phyloP scores from a whole-genome alignment of 1,140 invertebrate genomes.

The Penaeus vannamei region DNA sequence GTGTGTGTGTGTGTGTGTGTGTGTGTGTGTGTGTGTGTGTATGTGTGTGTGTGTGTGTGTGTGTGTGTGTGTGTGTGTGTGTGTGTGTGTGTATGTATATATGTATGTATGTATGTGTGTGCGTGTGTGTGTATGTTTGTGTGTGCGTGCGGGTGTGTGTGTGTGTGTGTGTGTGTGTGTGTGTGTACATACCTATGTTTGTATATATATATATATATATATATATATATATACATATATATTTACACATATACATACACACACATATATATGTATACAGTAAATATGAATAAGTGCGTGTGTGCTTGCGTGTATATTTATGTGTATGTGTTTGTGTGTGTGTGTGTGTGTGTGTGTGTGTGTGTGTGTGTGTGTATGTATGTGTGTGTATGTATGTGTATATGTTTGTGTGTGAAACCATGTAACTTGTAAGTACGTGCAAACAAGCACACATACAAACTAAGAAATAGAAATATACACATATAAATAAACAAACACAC shows the following conservation, averaged over 20 bases:
- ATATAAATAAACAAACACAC: no score
- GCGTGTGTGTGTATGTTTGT: background rate
- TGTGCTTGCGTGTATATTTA: no score
- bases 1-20: no score
- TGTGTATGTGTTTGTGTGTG: no score
- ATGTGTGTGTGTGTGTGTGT: background rate
- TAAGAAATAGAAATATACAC: background rate
- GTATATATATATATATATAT: background rate
- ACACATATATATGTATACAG: background rate
- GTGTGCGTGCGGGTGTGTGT: background rate
- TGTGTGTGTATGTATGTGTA: no score
- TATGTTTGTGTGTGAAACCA: no score
- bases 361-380: no score
- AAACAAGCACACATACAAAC: background rate
- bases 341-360: no score
- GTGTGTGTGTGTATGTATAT: background rate
- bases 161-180: background rate
- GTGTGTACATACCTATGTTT: background rate
- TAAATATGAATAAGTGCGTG: no score
- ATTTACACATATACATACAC: background rate
- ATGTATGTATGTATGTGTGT: background rate
- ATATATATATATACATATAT: background rate
- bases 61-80: background rate
- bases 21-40: background rate
- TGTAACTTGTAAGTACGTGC: no score